Percentiles rank a stretch among this genome's conserved stretches.
phyloP scores from a whole-genome alignment of 2,113 vertebrate species.

The Pimephales promelas region DNA sequence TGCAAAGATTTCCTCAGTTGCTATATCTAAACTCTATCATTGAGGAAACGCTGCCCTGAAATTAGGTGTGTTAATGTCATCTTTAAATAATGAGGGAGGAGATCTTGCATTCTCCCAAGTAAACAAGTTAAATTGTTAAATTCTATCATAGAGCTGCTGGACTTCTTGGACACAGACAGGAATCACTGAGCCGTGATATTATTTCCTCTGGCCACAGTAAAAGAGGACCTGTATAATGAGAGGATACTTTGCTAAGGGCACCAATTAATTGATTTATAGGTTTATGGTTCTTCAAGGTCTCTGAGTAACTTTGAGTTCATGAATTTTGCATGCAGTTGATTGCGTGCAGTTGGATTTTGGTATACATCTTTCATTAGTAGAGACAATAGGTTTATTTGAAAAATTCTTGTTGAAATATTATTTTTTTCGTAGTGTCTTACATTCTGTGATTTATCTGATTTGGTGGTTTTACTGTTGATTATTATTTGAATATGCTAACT shows the following conservation, averaged over 20 bases:
- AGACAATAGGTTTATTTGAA: neutral
- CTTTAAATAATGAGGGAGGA: conserved; percentile 8
- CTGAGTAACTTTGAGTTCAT: neutral
- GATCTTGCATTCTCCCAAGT: neutral
- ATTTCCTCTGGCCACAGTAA: neutral
- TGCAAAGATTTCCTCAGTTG: conserved; percentile 3
- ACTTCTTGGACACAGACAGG: neutral
- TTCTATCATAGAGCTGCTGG: conserved; percentile 12
- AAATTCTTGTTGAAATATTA: neutral
- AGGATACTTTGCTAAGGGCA: conserved; percentile 1
- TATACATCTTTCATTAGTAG: neutral
- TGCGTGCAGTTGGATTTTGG: neutral
- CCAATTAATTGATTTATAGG: neutral
- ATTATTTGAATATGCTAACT: neutral
- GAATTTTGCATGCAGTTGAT: conserved; percentile 10
- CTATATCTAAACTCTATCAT: neutral
- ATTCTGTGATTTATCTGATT: neutral
- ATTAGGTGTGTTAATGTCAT: neutral
- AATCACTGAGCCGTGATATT: conserved; percentile 9
- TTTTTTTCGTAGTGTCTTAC: neutral
- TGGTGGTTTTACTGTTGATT: neutral
- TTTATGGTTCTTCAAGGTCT: conserved; percentile 7
- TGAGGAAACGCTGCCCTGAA: neutral
- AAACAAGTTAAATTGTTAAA: neutral
- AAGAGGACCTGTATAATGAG: conserved; percentile 15